These are phyloP conservation scores for Callosobruchus maculatus DNA, from an alignment of 2,888 invertebrate genomes.

Conservation along the genomic window DNA sequence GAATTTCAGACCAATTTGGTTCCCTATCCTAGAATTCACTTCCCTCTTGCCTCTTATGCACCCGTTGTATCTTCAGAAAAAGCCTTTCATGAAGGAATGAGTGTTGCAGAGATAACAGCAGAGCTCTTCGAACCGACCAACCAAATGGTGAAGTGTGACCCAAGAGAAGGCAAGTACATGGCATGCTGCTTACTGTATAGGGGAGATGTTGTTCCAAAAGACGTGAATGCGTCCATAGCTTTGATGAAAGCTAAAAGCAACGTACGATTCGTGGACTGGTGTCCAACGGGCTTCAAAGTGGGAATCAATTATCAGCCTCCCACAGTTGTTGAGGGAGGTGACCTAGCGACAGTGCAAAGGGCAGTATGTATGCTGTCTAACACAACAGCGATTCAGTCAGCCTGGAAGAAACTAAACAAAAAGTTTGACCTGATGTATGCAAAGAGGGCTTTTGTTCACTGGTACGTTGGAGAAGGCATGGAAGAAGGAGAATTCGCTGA, in stretches of 20 bases:
- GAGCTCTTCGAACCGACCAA: constrained; percentile 86
- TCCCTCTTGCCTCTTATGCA: constrained; percentile 72
- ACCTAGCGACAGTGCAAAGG: constrained; percentile 77
- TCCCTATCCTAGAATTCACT: constrained; percentile 91
- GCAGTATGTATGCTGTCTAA: constrained; percentile 89
- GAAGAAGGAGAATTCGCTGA: constrained; percentile 81
- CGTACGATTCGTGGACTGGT: constrained; percentile 92
- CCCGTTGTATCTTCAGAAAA: constrained; percentile 71
- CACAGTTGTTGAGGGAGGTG: constrained; percentile 70
- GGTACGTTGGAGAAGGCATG: constrained; percentile 75
- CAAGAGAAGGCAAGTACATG: constrained; percentile 80
- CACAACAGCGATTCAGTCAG: constrained; percentile 86
- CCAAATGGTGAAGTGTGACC: constrained; percentile 90
- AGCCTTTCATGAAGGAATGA: constrained; percentile 71
- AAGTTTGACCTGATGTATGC: constrained; percentile 95
- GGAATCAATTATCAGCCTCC: constrained; percentile 66
- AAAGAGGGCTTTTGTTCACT: constrained; percentile 92
- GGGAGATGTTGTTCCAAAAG: constrained; percentile 87
- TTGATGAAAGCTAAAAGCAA: constrained; percentile 71
- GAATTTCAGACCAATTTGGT: constrained; percentile 91
- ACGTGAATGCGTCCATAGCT: constrained; percentile 81
- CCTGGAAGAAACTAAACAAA: constrained; percentile 85
- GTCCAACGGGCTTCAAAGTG: constrained; percentile 84
- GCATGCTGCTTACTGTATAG: constrained; percentile 82
- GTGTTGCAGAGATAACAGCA: constrained; percentile 78